Conservation (phyloP, 2,888 invertebrate genomes). For the Drosophila neotestacea region DNA sequence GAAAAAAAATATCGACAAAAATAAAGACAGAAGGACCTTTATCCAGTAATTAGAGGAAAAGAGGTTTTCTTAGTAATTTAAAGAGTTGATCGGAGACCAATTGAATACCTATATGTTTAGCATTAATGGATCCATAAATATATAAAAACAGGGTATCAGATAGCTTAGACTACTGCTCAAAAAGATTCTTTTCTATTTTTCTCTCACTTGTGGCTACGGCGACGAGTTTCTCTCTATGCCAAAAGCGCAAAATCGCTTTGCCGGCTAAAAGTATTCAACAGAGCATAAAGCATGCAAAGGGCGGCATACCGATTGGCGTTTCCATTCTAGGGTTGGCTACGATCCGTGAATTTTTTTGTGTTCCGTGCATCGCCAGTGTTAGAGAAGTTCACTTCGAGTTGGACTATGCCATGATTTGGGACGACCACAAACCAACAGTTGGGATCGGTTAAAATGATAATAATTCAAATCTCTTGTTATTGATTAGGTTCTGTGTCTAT, state of each 20-base stretch:
- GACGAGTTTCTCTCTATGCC: conserved; percentile 56
- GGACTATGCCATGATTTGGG: background rate
- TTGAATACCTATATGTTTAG: too few species aligned
- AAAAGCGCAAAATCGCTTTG: conserved; percentile 80
- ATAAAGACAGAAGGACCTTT: too few species aligned
- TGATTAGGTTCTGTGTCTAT: background rate
- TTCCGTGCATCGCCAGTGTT: conserved; percentile 4
- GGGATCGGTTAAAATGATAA: background rate
- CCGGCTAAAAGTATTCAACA: conserved; percentile 76
- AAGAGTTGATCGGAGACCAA: too few species aligned
- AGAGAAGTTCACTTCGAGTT: background rate
- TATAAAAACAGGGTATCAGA: background rate
- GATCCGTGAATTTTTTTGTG: conserved; percentile 39
- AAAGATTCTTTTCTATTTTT: background rate
- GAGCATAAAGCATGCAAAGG: conserved; percentile 72
- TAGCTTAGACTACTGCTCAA: background rate
- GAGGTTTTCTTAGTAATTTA: too few species aligned
- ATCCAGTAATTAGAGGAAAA: too few species aligned
- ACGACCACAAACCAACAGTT: background rate
- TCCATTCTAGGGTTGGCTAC: conserved; percentile 34
- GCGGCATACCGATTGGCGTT: conserved; percentile 63
- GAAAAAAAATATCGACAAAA: too few species aligned
- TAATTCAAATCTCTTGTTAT: background rate
- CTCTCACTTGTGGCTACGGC: conserved; percentile 25
- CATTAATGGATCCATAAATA: background rate